phyloP scores from a whole-genome alignment of 2,888 invertebrate genomes.

The Hirtodrosophila confusa region DNA sequence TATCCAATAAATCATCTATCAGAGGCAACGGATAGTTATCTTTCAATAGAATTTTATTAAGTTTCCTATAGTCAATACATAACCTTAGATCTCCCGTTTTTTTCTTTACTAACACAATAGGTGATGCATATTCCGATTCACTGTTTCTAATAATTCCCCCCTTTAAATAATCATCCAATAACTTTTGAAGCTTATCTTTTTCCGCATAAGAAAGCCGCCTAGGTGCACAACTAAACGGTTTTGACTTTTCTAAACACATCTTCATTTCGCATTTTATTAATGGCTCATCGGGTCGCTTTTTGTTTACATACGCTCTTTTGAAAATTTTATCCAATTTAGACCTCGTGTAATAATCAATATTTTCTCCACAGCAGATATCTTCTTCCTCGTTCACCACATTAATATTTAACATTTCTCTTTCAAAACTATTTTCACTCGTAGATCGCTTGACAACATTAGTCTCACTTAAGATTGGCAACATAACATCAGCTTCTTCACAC shows the following conservation, averaged over 20 bases:
- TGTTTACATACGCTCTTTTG: neutral
- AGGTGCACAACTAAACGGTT: neutral
- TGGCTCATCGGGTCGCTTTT: neutral
- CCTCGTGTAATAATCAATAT: no score
- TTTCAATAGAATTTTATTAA: neutral
- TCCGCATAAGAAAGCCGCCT: slow-evolving; percentile 2
- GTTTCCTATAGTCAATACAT: neutral
- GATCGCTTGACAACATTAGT: no score
- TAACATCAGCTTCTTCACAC: no score
- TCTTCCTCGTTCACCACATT: no score
- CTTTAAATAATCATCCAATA: neutral
- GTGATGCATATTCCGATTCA: no score
- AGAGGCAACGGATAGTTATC: slow-evolving; percentile 4
- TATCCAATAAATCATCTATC: slow-evolving; percentile 3
- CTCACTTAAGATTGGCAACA: no score
- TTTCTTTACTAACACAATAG: neutral
- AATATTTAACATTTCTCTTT: no score
- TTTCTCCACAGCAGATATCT: no score
- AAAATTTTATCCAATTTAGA: neutral
- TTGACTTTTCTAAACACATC: slow-evolving; percentile 1
- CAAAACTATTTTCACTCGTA: no score
- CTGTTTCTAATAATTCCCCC: neutral
- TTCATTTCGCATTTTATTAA: neutral
- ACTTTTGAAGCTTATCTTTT: neutral
- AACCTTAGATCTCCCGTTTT: slow-evolving; percentile 1